These are phyloP conservation scores for Oscheius sp. DNA, from an alignment of 2,888 invertebrate genomes.

Conservation along the genomic window DNA sequence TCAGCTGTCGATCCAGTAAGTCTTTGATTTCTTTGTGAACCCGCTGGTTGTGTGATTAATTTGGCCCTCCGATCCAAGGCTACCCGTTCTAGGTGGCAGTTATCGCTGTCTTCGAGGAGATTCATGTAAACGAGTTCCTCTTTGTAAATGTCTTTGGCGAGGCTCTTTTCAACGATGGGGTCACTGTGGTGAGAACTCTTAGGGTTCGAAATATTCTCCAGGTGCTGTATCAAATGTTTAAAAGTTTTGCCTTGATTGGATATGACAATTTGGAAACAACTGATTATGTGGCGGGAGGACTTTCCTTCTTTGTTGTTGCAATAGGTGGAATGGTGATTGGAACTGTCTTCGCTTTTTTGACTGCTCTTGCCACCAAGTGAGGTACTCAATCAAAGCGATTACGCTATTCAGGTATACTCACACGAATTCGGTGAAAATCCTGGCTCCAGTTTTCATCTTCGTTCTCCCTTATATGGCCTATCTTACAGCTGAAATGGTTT, in stretches of 20 bases:
- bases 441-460: slow-evolving; percentile 97
- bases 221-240: slow-evolving; percentile 63
- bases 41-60: too few species aligned
- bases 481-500: slow-evolving; percentile 95
- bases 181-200: slow-evolving; percentile 79
- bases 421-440: slow-evolving; percentile 86
- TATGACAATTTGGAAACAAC: slow-evolving; percentile 46
- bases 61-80: too few species aligned
- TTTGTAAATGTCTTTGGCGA: slow-evolving; percentile 99
- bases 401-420: slow-evolving; percentile 80
- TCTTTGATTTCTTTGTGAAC: background rate
- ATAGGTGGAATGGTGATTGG: slow-evolving; percentile 67
- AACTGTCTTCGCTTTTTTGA: slow-evolving; percentile 62
- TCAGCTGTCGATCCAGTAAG: slow-evolving; percentile 55
- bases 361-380: slow-evolving; percentile 64
- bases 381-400: background rate
- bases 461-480: slow-evolving; percentile 97
- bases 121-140: slow-evolving; percentile 89
- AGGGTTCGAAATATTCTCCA: slow-evolving; percentile 26
- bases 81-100: slow-evolving; percentile 43
- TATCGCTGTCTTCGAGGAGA: slow-evolving; percentile 56
- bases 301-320: slow-evolving; percentile 66
- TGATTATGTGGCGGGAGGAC: slow-evolving; percentile 41
- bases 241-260: slow-evolving; percentile 61
- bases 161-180: slow-evolving; percentile 94